Base-by-base conservation (phyloP, 2,113 vertebrate genomes). In the Orientallactaga bullata region DNA sequence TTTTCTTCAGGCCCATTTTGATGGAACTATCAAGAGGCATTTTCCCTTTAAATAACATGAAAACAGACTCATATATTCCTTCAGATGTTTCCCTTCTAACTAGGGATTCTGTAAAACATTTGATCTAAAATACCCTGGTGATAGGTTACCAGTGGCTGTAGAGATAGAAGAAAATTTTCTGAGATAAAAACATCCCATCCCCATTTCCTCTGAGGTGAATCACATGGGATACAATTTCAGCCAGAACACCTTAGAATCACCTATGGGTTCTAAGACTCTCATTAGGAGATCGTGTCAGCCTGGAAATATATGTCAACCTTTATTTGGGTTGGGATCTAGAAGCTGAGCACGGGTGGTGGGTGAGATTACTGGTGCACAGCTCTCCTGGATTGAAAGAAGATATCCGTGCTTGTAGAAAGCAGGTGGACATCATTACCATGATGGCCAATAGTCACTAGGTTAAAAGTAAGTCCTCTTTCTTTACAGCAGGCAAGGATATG, bases 301-400 rank as follows among this genome's bases (percentile, higher is more conserved):
- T 89, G 37, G 63, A 32, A 63, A 8, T 47, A 6, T 47, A 47
- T 47, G 42, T 47, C 42, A 47, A 47, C 42, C 42, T 47, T 94
- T 81, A 91, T 91, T 74, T 93, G 76, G 30, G 58, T 73, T 93
- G 91, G 47, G 55, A 81, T 30, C 39, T 69, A 71, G 35, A 92
- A 92, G 94, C 95, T 85, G 96, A 97, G 72, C 79, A 47, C 72
- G 94, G 94, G 90, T 74, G 72, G 30, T 82, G 91, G 80, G 51
- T 89, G 92, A 91, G 65, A 92, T 60, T 23, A 28, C 83, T 85
- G 37, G 90, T 92, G 83, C 95, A 82, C 89, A 83, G 71, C 71
- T 82, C 42, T 51, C 66, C 89, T 82, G 84, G 51, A 96, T 88
- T 89, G 69, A 95, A 93, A 85, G 47, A 90, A 97, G 93, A 85